Conservation (phyloP, 2,888 invertebrate genomes). For the Drosophila multiciliata region DNA sequence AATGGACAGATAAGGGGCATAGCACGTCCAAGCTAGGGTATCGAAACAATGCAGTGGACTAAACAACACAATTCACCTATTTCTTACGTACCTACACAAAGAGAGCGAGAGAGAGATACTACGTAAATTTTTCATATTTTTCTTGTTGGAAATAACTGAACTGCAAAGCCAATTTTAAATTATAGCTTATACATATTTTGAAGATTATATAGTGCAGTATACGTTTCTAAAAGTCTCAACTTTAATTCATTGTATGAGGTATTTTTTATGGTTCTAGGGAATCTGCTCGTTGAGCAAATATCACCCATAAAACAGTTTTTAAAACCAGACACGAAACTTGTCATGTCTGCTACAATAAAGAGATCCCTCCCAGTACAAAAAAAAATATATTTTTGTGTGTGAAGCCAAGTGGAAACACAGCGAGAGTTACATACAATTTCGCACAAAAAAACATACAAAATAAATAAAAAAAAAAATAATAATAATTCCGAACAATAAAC, state of each 20-base stretch:
- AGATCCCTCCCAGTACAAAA: conserved; percentile 3
- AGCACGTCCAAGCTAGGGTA: background rate
- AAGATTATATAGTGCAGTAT: background rate
- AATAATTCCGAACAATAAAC: conserved; percentile 9
- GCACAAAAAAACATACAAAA: background rate
- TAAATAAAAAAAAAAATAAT: background rate
- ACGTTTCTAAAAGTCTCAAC: background rate
- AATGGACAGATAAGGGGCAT: background rate
- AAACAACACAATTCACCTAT: background rate
- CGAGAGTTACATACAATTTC: background rate
- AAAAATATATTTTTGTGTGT: conserved; percentile 29
- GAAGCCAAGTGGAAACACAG: conserved; percentile 23
- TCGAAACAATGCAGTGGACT: background rate
- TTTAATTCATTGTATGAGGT: background rate
- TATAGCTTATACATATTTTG: background rate
- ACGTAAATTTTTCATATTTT: background rate
- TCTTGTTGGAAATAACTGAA: background rate
- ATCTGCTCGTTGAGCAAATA: background rate
- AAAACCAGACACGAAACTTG: conserved; percentile 22
- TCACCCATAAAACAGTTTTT: background rate
- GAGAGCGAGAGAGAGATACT: background rate
- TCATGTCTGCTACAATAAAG: conserved; percentile 31
- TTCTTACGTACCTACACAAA: background rate
- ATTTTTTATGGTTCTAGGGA: conserved; percentile 4
- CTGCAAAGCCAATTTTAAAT: background rate